Evolutionary conservation across 2,888 invertebrate genomes (phyloP).

Genomic region (Ichneumoninae sp.): DNA sequence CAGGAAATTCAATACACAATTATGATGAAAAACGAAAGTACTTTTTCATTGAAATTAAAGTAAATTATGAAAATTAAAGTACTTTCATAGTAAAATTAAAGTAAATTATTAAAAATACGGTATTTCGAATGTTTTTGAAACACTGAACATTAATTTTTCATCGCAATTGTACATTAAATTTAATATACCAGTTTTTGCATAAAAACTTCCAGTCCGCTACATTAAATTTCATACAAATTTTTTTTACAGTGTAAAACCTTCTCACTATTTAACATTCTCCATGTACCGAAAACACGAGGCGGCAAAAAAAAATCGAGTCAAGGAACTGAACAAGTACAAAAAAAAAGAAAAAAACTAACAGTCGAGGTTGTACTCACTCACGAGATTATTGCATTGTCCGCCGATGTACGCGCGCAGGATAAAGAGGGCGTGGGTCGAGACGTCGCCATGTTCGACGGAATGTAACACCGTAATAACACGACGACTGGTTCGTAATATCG

Average conservation of each 20-base stretch:
- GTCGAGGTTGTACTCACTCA: background rate
- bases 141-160: no score
- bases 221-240: no score
- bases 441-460: slow-evolving; percentile 71
- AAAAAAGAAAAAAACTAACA: background rate
- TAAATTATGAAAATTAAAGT: no score
- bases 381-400: slow-evolving; percentile 35
- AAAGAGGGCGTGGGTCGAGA: slow-evolving; percentile 46
- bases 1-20: no score
- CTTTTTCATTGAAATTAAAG: no score
- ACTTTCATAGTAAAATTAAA: no score
- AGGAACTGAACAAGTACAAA: background rate
- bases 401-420: slow-evolving; percentile 3
- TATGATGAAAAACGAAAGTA: no score
- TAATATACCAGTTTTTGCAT: no score
- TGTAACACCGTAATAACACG: slow-evolving; percentile 77
- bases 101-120: no score
- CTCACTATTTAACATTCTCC: background rate
- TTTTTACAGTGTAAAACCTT: background rate
- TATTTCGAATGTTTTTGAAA: no score
- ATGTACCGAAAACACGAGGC: background rate
- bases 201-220: no score
- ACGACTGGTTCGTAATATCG: slow-evolving; percentile 71
- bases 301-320: background rate
- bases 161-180: no score